phyloP scores from a whole-genome alignment of 2,888 invertebrate genomes.

The Cheilosia vernalis region DNA sequence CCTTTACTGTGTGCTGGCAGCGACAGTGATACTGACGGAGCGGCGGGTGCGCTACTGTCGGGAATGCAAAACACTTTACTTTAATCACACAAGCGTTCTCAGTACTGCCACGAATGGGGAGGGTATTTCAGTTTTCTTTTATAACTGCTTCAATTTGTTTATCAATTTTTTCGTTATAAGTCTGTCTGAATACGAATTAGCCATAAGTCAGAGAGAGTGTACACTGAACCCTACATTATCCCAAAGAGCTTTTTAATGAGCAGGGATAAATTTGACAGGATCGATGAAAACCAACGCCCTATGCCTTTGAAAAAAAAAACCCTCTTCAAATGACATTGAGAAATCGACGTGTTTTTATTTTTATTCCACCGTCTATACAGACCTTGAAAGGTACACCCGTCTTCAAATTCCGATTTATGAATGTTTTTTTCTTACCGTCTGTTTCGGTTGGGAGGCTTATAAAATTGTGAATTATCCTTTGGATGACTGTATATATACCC shows the following conservation, averaged over 20 bases:
- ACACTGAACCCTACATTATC: too few relatives aligned
- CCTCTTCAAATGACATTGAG: conserved; percentile 1
- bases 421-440: too few relatives aligned
- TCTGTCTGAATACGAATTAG: too few relatives aligned
- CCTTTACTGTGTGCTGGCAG: conserved; percentile 25
- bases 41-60: conserved; percentile 19
- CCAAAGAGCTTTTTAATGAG: too few relatives aligned
- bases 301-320: too few relatives aligned
- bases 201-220: too few relatives aligned
- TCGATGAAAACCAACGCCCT: too few relatives aligned
- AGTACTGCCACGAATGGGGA: conserved; percentile 40
- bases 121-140: conserved; percentile 27
- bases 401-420: background rate
- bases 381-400: background rate
- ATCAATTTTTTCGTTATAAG: background rate
- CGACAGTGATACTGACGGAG: conserved; percentile 20
- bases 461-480: background rate
- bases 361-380: background rate
- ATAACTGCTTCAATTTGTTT: background rate
- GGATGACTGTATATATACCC: background rate
- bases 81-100: conserved; percentile 46
- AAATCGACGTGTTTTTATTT: background rate
- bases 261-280: too few relatives aligned
- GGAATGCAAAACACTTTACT: conserved; percentile 1
- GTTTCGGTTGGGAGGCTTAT: background rate